phyloP scores from a whole-genome alignment of 1,140 invertebrate species.

The Zaprionus nigranus region DNA sequence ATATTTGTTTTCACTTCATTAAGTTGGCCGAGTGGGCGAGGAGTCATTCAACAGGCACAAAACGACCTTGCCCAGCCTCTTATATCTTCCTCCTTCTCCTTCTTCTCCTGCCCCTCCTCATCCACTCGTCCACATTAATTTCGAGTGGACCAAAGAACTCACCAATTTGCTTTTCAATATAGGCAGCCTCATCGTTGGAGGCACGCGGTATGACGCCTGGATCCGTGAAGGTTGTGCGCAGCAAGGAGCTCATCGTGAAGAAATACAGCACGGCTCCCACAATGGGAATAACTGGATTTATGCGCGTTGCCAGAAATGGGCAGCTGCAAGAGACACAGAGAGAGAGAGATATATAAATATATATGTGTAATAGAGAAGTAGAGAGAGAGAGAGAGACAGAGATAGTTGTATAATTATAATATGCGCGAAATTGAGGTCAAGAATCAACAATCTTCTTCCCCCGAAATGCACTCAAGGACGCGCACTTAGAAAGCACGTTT shows the following conservation, averaged over 20 bases:
- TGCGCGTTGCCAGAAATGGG: conserved; percentile 91
- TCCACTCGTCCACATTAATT: background rate
- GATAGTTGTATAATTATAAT: conserved; percentile 7
- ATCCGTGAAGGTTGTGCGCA: conserved; percentile 96
- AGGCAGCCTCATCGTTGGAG: conserved; percentile 95
- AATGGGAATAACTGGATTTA: conserved; percentile 94
- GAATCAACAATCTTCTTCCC: too few species aligned
- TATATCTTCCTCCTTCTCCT: background rate
- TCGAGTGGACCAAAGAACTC: conserved; percentile 50
- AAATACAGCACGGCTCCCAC: conserved; percentile 94
- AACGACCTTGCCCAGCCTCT: conserved; percentile 69
- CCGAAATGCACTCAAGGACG: background rate
- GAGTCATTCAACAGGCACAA: conserved; percentile 70
- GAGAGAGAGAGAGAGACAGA: background rate
- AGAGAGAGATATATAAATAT: background rate
- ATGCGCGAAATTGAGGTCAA: background rate
- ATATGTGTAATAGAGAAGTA: background rate
- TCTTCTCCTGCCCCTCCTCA: background rate
- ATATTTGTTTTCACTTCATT: conserved; percentile 20
- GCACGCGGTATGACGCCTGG: conserved; percentile 97
- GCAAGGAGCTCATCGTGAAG: conserved; percentile 95
- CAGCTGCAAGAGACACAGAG: conserved; percentile 88
- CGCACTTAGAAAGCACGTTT: background rate
- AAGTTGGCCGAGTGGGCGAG: conserved; percentile 21
- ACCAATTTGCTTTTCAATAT: conserved; percentile 95